Base-by-base conservation (phyloP, 1,140 invertebrate species). In the Antheraea mylitta region DNA sequence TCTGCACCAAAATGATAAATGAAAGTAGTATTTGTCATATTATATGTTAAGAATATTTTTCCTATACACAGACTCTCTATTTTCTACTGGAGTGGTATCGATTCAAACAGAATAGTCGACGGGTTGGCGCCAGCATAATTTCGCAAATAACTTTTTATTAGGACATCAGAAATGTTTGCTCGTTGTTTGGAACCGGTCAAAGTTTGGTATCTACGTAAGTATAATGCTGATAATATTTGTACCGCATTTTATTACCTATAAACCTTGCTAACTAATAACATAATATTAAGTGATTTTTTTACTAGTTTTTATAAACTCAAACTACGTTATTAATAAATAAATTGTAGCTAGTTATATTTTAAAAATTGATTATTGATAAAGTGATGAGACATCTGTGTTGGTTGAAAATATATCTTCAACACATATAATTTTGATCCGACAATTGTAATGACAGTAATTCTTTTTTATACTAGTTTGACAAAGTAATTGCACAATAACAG, bases 101-200 rank as follows among this genome's bases (percentile, higher is more conserved):
- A 81, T 81, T 74, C 65, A 45, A 22, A 16, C 63, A 58, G 59
- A 67, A 71, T 70, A 67, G 73, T 45, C 71, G 77, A 36, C 77
- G 60, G 53, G 45, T 30, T 71, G 72, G 71, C 70, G 71, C 75
- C 77, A 74, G 65, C 64, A 80, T 79, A 73, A 75, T 71, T 70
- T 80, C 60, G 69, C 77, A 76, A 75, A 81, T 77, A 81, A 81
- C 74, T 77, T 79, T 81, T 79, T 81, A 78, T 79, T 76, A 67
- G 68, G 60, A 67, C 68, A 73, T 70, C 68, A 70, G 64, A 64
- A 65, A 73, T 73, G 67, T 66, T 69, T 72, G 60, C 37, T 13
- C 19, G 58, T 7, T 53, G 45, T 61, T 61, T 36, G 19, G 60
- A 30, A 30, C 60, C 30, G 45, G 45, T 53, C 45, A 61, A 61